Conservation (phyloP, 2,797 vertebrate species). For the Tolypeutes matacus region DNA sequence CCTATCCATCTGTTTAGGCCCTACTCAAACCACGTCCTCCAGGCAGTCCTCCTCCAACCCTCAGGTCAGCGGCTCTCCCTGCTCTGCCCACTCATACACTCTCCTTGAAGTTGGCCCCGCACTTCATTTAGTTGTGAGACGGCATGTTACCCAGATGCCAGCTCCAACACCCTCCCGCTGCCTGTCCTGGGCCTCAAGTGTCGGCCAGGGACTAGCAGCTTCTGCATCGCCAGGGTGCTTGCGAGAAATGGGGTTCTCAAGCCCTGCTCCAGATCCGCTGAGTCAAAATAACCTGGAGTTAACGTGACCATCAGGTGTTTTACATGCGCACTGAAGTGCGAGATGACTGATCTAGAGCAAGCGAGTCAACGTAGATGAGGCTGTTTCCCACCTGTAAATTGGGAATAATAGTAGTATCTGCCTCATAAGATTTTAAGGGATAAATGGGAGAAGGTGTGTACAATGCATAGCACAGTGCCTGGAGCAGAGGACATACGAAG, state of each 20-base stretch:
- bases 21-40: background rate
- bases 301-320: background rate
- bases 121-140: background rate
- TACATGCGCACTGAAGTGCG: fast-evolving
- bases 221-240: fast-evolving
- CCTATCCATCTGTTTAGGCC: background rate
- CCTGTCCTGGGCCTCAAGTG: background rate
- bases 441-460: background rate
- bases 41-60: background rate
- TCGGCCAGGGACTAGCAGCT: no score
- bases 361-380: background rate
- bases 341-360: background rate
- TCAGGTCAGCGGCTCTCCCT: background rate
- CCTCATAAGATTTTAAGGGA: background rate
- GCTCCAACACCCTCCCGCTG: background rate
- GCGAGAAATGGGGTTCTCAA: background rate
- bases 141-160: background rate
- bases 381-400: background rate
- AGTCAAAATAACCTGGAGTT: background rate
- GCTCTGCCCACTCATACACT: background rate
- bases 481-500: background rate
- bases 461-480: background rate
- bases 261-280: background rate
- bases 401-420: no score
- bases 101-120: background rate